These are phyloP conservation scores for Enteromius thamalakanensis DNA, from an alignment of 2,797 vertebrate species.

Conservation along the genomic window DNA sequence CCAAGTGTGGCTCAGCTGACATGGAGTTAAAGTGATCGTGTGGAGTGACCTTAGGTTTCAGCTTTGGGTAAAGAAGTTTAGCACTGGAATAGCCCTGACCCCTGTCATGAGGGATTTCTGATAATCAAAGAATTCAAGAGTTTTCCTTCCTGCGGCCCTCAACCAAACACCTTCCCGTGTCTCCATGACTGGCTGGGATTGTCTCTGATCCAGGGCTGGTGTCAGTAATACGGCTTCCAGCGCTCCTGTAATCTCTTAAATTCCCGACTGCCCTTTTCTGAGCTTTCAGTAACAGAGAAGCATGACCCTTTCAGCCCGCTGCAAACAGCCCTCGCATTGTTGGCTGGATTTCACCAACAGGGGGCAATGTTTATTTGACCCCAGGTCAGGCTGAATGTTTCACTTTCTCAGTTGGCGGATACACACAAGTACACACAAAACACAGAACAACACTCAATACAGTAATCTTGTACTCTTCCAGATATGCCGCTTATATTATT, in stretches of 20 bases:
- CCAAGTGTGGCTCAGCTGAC: conserved; percentile 70
- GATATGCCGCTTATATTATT: conserved; percentile 27
- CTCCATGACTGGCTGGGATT: conserved; percentile 47
- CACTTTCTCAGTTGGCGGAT: conserved; percentile 56
- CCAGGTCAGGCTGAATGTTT: conserved; percentile 43
- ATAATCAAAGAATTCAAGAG: conserved; percentile 51
- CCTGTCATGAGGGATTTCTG: conserved; percentile 54
- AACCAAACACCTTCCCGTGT: conserved; percentile 53
- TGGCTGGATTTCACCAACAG: conserved; percentile 52
- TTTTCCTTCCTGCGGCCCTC: conserved; percentile 44
- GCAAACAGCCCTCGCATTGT: conserved; percentile 52
- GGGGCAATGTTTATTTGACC: conserved; percentile 54
- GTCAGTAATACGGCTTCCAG: conserved; percentile 59
- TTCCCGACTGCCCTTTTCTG: conserved; percentile 55
- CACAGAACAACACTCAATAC: conserved; percentile 57
- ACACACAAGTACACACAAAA: background rate
- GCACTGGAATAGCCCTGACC: conserved; percentile 55
- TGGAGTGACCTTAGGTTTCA: conserved; percentile 43
- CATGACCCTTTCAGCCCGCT: conserved; percentile 31
- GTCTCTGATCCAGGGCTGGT: conserved; percentile 50
- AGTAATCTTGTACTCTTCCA: conserved; percentile 54
- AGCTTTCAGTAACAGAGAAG: conserved; percentile 47
- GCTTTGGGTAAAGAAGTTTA: conserved; percentile 42
- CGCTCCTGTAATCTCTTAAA: conserved; percentile 58
- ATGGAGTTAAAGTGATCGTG: conserved; percentile 69